These are phyloP conservation scores for Tarsius wallacei DNA, from an alignment of 2,797 vertebrate species.

Conservation along the genomic window DNA sequence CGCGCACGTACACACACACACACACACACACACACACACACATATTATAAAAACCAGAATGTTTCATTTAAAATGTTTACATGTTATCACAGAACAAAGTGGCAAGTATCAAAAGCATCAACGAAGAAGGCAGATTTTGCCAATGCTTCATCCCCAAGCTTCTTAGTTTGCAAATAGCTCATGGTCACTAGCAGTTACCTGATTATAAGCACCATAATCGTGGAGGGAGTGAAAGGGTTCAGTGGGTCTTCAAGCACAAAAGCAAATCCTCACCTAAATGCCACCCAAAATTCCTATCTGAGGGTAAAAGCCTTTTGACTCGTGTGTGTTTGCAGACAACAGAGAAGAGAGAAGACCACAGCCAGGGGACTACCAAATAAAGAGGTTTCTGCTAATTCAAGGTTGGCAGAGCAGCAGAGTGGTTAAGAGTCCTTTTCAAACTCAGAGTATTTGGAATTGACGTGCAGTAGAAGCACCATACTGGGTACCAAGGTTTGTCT, in stretches of 20 bases:
- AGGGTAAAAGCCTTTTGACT: background rate
- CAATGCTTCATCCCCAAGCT: background rate
- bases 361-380: background rate
- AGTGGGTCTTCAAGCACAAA: background rate
- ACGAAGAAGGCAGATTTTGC: background rate
- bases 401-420: background rate
- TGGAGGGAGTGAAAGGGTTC: background rate
- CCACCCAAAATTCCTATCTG: background rate
- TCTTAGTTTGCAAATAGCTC: background rate
- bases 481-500: background rate
- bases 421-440: background rate
- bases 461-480: too few relatives aligned
- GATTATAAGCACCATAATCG: too few relatives aligned
- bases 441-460: background rate
- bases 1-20: background rate
- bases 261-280: background rate
- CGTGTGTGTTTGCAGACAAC: background rate
- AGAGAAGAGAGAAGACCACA: background rate
- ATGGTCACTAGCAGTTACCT: background rate
- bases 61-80: background rate
- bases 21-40: background rate
- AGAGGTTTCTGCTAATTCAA: background rate
- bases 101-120: background rate
- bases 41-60: background rate
- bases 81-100: slow-evolving; percentile 27